These are phyloP conservation scores for Sphenodon punctatus DNA, from an alignment of 2,797 vertebrate species.

Conservation along the genomic window DNA sequence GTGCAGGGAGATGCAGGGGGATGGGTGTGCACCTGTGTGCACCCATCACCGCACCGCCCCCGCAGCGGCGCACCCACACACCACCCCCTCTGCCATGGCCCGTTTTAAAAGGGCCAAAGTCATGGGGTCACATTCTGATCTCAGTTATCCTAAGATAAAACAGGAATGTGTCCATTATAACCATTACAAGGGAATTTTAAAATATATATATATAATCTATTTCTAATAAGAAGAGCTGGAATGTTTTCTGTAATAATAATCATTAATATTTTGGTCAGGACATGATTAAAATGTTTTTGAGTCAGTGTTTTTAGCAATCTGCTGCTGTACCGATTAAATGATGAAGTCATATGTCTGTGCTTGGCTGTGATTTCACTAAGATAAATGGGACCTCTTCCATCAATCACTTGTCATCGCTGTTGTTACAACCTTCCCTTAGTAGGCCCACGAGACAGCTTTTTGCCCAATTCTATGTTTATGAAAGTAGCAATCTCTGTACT, in stretches of 20 bases:
- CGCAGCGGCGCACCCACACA: too few species aligned
- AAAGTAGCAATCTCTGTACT: not conserved
- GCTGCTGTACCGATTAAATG: not conserved
- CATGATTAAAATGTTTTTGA: not conserved
- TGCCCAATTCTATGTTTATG: not conserved
- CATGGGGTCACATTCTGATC: not conserved
- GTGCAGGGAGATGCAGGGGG: too few species aligned
- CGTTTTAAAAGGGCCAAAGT: not conserved
- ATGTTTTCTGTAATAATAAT: not conserved
- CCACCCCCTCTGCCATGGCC: too few species aligned
- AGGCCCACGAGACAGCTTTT: not conserved
- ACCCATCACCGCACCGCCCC: too few species aligned
- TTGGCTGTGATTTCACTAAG: not conserved
- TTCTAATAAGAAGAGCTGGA: not conserved
- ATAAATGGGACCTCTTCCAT: not conserved
- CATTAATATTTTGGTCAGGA: not conserved
- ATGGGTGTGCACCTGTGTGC: too few species aligned
- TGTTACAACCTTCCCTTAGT: not conserved
- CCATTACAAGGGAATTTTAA: not conserved
- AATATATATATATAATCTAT: too few species aligned
- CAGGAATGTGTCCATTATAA: not conserved
- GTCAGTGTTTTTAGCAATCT: not conserved
- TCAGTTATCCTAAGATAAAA: slow-evolving; percentile 4
- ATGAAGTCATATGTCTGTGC: not conserved
- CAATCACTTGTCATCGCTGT: not conserved